Conservation (phyloP, 2,888 invertebrate species). For the Drosophila tripunctata region DNA sequence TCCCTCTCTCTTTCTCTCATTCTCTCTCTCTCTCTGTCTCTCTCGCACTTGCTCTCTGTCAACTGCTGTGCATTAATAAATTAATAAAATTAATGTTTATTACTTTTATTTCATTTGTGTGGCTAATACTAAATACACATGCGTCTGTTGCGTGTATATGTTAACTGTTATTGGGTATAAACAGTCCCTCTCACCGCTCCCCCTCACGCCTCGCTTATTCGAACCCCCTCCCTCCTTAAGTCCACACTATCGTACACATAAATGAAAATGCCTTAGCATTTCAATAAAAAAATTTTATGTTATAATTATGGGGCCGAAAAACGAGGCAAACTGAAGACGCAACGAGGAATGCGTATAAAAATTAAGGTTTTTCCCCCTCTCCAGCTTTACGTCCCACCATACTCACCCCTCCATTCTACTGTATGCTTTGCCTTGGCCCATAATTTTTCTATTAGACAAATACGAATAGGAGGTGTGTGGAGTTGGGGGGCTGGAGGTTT, state of each 20-base stretch:
- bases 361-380: constrained; percentile 36
- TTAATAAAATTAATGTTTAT: constrained; percentile 69
- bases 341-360: constrained; percentile 51
- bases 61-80: constrained; percentile 54
- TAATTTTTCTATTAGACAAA: constrained; percentile 78
- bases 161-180: constrained; percentile 45
- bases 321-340: constrained; percentile 26
- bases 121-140: constrained; percentile 46
- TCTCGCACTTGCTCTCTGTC: background rate
- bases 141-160: constrained; percentile 36
- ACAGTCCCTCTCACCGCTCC: background rate
- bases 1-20: background rate
- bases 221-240: background rate
- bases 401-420: background rate
- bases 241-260: constrained; percentile 21
- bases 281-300: constrained; percentile 70
- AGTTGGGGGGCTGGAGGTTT: constrained; percentile 27
- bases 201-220: no score
- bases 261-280: constrained; percentile 64
- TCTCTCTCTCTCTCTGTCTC: background rate
- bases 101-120: constrained; percentile 52
- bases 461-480: constrained; percentile 32
- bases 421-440: constrained; percentile 39
- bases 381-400: background rate
- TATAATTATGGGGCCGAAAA: constrained; percentile 63